phyloP scores from a whole-genome alignment of 2,888 invertebrate species.

The Carpatolechia fugitivella region DNA sequence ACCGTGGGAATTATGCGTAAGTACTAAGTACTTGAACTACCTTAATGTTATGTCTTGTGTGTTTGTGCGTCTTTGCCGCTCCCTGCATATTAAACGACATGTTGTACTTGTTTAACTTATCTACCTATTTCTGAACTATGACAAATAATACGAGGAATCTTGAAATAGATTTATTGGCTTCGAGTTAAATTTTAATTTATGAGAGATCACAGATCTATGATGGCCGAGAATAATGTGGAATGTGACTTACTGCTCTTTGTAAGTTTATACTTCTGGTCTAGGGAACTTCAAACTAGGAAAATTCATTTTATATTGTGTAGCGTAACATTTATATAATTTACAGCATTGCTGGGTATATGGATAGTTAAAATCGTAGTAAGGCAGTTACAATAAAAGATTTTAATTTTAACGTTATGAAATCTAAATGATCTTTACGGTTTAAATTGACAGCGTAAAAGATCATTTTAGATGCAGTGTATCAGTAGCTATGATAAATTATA shows the following conservation, averaged over 20 bases:
- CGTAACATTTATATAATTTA: no score
- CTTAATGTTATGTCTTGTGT: conserved; percentile 10
- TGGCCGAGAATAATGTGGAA: conserved; percentile 33
- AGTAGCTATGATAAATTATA: conserved; percentile 24
- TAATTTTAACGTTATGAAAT: no score
- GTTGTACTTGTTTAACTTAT: neutral
- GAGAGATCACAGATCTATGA: conserved; percentile 5
- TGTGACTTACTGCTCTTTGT: no score
- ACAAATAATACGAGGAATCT: neutral
- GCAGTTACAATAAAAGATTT: conserved; percentile 20
- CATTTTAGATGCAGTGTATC: no score
- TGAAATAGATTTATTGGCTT: neutral
- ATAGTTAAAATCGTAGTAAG: no score
- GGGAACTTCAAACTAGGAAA: no score
- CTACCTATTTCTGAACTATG: neutral
- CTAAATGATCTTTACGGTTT: no score
- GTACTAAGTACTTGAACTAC: conserved; percentile 9
- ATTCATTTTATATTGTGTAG: no score
- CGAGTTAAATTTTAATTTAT: neutral
- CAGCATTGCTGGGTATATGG: no score
- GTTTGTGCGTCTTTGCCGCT: conserved; percentile 17
- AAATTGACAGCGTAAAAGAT: no score
- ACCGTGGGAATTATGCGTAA: conserved; percentile 49
- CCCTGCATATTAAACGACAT: conserved; percentile 24
- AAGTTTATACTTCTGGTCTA: no score